Percentiles rank a stretch among this genome's conserved stretches.
Evolutionary conservation across 2,113 vertebrate genomes (phyloP).

Genomic region (Uropsilus gracilis): DNA sequence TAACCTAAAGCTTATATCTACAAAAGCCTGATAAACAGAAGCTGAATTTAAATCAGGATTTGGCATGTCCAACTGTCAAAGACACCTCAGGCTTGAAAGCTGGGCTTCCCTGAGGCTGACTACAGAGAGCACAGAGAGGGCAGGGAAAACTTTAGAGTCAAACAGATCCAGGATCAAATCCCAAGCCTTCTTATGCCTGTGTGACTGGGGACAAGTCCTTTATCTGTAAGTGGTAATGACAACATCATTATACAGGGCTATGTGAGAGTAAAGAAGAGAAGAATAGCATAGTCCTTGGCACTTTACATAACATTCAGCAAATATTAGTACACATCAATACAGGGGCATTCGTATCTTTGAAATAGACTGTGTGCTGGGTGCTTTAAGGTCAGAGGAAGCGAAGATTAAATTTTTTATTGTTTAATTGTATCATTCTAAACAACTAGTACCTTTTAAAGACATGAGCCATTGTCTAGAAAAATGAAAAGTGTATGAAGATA

Average conservation of each 20-base stretch:
- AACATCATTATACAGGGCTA: not conserved
- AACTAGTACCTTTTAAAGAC: not conserved
- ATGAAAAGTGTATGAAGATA: not conserved
- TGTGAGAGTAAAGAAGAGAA: not conserved
- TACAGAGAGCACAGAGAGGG: not conserved
- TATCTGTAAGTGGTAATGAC: not conserved
- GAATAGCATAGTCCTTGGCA: too few species aligned
- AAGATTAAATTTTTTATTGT: not conserved
- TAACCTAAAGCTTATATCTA: not conserved
- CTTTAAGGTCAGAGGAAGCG: not conserved
- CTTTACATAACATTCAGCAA: not conserved
- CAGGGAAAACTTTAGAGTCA: not conserved
- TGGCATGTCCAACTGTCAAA: not conserved
- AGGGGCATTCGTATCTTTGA: not conserved
- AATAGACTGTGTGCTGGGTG: not conserved
- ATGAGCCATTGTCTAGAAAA: not conserved
- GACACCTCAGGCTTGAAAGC: not conserved
- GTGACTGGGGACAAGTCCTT: not conserved
- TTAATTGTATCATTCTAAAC: not conserved
- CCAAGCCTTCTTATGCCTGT: not conserved
- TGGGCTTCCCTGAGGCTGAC: not conserved
- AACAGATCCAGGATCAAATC: not conserved
- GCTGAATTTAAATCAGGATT: slow-evolving; percentile 14
- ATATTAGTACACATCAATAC: not conserved
- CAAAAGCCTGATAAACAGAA: not conserved